Conservation (phyloP, 2,888 invertebrate genomes). For the Pandemis heparana region DNA sequence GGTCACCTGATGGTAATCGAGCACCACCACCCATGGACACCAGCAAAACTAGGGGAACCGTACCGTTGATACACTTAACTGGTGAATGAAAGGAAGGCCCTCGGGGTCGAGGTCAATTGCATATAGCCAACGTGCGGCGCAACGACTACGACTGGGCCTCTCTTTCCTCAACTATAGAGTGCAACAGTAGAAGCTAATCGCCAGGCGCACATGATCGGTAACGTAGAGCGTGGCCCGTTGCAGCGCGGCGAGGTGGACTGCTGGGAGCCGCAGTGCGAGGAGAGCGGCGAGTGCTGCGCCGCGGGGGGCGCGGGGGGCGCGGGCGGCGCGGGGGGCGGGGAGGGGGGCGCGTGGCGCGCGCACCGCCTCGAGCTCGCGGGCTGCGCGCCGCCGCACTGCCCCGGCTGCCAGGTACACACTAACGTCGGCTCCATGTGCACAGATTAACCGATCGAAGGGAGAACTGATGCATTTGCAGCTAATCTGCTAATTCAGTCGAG, state of each 20-base stretch:
- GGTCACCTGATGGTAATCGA: too few species aligned
- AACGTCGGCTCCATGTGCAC: background rate
- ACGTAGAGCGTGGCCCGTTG: slow-evolving; percentile 44
- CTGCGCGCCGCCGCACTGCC: slow-evolving; percentile 89
- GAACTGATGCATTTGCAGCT: background rate
- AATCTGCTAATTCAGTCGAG: background rate
- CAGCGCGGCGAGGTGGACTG: slow-evolving; percentile 95
- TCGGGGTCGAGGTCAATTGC: too few species aligned
- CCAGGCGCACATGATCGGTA: background rate
- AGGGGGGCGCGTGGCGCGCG: slow-evolving; percentile 88
- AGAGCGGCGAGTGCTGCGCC: slow-evolving; percentile 90
- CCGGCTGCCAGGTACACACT: slow-evolving; percentile 77
- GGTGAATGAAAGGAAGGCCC: too few species aligned
- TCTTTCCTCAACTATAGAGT: too few species aligned
- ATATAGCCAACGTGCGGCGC: too few species aligned
- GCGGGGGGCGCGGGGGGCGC: slow-evolving; percentile 74
- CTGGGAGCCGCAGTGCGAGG: slow-evolving; percentile 94
- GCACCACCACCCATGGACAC: too few species aligned
- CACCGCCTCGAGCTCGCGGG: slow-evolving; percentile 87
- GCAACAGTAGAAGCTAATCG: too few species aligned
- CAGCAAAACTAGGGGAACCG: too few species aligned
- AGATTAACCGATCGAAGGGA: background rate
- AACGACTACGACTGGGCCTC: too few species aligned
- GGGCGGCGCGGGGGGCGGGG: slow-evolving; percentile 84
- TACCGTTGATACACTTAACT: too few species aligned